A percentile compares a stretch with the other conserved stretches of the same genome.
Conservation (phyloP, 53 echinoderm and acorn worm species). For the Paracentrotus lividus region DNA sequence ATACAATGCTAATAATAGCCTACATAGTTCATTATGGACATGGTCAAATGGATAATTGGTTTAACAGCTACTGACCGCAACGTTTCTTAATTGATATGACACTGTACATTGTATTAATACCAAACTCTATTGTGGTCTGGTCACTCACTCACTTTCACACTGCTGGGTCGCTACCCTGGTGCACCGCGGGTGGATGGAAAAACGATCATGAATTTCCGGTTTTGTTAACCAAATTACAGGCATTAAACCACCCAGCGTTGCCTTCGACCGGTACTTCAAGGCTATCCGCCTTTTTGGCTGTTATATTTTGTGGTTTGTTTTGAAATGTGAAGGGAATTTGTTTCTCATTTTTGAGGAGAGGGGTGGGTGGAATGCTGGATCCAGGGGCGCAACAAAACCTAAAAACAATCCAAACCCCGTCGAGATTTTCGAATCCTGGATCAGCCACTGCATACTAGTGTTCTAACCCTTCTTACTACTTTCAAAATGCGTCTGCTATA, state of each 20-base stretch:
- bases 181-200: neutral
- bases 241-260: neutral
- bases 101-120: neutral
- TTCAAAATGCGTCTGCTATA: no score
- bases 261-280: neutral
- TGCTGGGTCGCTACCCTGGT: neutral
- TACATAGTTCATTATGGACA: no score
- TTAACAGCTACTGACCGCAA: slow-evolving; percentile 21
- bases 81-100: neutral
- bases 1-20: no score
- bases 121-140: neutral
- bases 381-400: no score
- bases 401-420: no score
- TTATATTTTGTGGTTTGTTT: neutral
- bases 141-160: slow-evolving; percentile 9
- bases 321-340: neutral
- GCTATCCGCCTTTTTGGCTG: neutral
- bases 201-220: slow-evolving; percentile 34
- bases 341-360: neutral
- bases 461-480: no score
- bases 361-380: neutral
- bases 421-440: no score
- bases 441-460: no score
- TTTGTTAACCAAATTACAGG: slow-evolving; percentile 31
- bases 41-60: neutral